Evolutionary conservation across 2,888 invertebrate species (phyloP), one percentile per base, ranked within the genome.

Genomic region (Campaea margaritaria): DNA sequence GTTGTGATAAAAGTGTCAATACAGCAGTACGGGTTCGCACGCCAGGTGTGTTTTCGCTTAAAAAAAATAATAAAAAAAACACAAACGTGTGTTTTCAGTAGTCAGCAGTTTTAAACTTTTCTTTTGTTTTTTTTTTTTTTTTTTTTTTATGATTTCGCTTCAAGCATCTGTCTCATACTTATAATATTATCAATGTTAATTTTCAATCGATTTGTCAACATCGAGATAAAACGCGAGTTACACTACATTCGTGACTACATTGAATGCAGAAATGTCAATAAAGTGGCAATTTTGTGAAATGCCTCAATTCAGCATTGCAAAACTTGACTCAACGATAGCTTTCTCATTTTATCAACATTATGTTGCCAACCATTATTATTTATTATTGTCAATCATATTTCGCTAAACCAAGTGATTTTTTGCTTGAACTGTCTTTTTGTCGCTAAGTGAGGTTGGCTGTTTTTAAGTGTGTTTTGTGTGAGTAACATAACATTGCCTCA

Each of bases 341-440:
- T 60, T 65, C 53, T 36, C 44, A 54, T 58, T 60, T 61, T 61
- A 56, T 56, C 45, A 54, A 50, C 53, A 45, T 55, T 57, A 13
- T 34, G 49, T 61, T 61, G 54, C 54, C 16, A 51, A 63, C 42
- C 36, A 38, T 44, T 39, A 14, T 28, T 57, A 48, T 46, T 51
- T 42, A 31, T 1, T 42, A 36, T 43, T 49, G 50, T 21, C 41
- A 48, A 27, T 48, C 15, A 54, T 54, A 49, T 49, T 54, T 49
- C 48, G 39, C 31, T 34, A 3, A 42, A 51, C 13, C 8, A 4
- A 39, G 13, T 39, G 15, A 39, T 43, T 59, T 41, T 53, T 49
- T 58, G 31, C 43, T 44, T 42, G 15, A 38, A 5, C 21, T 38
- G n/a, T 31, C 10, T 31, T 31, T 31, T 31, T 31, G 10, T 9